Evolutionary conservation across 2,797 vertebrate species (phyloP), one percentile per base, ranked within the genome.

Genomic region (Valencia hispanica): DNA sequence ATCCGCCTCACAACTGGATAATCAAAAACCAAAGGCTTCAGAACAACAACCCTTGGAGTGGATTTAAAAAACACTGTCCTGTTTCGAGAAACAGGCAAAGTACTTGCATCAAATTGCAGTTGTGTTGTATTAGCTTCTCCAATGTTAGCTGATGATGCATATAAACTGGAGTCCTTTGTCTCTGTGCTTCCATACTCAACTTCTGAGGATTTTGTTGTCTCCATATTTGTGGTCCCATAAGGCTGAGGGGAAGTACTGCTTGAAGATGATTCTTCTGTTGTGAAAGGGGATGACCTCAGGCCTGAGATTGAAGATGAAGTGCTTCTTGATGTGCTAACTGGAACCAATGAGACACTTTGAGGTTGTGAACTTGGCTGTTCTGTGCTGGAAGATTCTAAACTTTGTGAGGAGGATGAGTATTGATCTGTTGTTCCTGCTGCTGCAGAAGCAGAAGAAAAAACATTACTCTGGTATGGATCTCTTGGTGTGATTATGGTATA

Each of bases 1-100:
- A 55, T 76, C 6, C 22, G 17, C 32, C 47, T 34, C 55, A 81
- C 51, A 34, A 43, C 73, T 73, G 80, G 77, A 43, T 87, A 63
- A 41, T 80, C 39, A 68, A 89, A 87, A 50, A 72, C 22, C 43
- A 87, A 79, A 11, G 53, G 79, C 25, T 18, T 81, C 4, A 87
- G 27, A 48, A 63, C 53, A 70, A 71, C 55, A 65, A 47, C 36
- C 72, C 79, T 87, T 0, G 68, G 73, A 11, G 18, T 70, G 43
- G 79, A 36, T 57, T 69, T 32, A 25, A 79, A 79, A 57, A 84
- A 76, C 7, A 86, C 50, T 34, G 14, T 79, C 10, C 39, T 74
- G 47, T 22, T 57, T 8, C 0, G 8, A 20, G 39, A 39, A 47
- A 43, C n/a, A 2, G 50, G 7, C 17, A 41, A 10, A 68, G 32